Evolutionary conservation across 2,888 invertebrate genomes (phyloP).

Genomic region (Standfussiana lucernea): DNA sequence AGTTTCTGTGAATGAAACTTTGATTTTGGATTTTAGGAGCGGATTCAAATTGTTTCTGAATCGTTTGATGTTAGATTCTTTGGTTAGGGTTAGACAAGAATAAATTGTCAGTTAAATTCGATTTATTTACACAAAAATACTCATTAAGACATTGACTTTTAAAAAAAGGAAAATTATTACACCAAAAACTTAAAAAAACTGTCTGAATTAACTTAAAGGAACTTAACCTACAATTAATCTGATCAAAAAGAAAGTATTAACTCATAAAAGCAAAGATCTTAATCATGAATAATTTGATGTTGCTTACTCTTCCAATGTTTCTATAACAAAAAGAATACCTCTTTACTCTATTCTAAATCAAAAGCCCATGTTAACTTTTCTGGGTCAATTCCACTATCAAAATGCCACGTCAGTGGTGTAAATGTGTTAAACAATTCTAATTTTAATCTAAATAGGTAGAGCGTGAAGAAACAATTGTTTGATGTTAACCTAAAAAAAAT

Average conservation of each 20-base stretch:
- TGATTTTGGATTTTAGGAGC: slow-evolving; percentile 3
- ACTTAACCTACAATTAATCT: background rate
- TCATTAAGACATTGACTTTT: too few species aligned
- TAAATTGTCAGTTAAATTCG: too few species aligned
- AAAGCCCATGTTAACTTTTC: slow-evolving; percentile 45
- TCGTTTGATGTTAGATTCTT: background rate
- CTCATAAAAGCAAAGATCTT: background rate
- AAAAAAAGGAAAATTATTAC: background rate
- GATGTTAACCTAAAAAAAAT: slow-evolving; percentile 61
- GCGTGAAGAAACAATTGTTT: slow-evolving; percentile 71
- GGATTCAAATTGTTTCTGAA: background rate
- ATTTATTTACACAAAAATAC: too few species aligned
- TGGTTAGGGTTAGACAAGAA: background rate
- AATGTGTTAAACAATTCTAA: slow-evolving; percentile 71
- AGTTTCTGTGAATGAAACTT: slow-evolving; percentile 30
- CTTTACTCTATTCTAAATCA: slow-evolving; percentile 24
- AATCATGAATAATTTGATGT: slow-evolving; percentile 10
- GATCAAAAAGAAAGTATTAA: background rate
- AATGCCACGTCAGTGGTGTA: slow-evolving; percentile 65
- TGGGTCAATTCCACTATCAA: slow-evolving; percentile 65
- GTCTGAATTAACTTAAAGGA: too few species aligned
- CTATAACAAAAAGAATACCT: slow-evolving; percentile 6
- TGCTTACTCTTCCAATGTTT: background rate
- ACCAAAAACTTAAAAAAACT: background rate
- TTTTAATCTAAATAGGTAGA: slow-evolving; percentile 69